A percentile compares a stretch with the other conserved stretches of the same genome.
phyloP scores from a whole-genome alignment of 2,797 vertebrate genomes.

The Tadarida brasiliensis region DNA sequence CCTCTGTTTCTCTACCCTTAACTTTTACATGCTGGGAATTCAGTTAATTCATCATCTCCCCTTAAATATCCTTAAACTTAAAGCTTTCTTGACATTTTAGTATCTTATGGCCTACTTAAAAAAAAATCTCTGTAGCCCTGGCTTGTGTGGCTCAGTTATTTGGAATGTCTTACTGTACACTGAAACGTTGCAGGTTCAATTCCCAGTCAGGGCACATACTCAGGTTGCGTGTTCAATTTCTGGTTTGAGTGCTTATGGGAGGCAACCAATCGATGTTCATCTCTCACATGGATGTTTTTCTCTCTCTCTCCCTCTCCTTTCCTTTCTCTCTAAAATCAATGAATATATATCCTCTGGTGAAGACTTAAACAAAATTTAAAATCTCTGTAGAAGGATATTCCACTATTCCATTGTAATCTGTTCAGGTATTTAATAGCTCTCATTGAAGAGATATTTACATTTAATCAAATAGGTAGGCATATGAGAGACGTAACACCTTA shows the following conservation, averaged over 20 bases:
- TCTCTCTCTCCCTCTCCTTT: not conserved
- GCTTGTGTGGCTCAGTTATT: too few species aligned
- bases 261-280: too few species aligned
- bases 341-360: not conserved
- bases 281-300: too few species aligned
- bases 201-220: too few species aligned
- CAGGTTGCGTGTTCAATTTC: too few species aligned
- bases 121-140: not conserved
- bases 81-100: conserved; percentile 52
- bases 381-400: not conserved
- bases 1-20: not conserved
- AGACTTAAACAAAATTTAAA: not conserved
- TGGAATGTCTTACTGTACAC: too few species aligned
- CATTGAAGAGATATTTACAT: not conserved
- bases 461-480: conserved; percentile 21
- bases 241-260: too few species aligned
- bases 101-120: not conserved
- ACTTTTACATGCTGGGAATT: conserved; percentile 28
- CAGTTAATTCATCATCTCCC: conserved; percentile 42
- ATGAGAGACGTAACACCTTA: not conserved
- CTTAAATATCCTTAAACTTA: conserved; percentile 7
- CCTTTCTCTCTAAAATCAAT: not conserved
- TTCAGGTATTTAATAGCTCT: conserved; percentile 16
- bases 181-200: too few species aligned
- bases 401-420: not conserved